phyloP scores from a whole-genome alignment of 2,797 vertebrate genomes.

The Streptopelia turtur region DNA sequence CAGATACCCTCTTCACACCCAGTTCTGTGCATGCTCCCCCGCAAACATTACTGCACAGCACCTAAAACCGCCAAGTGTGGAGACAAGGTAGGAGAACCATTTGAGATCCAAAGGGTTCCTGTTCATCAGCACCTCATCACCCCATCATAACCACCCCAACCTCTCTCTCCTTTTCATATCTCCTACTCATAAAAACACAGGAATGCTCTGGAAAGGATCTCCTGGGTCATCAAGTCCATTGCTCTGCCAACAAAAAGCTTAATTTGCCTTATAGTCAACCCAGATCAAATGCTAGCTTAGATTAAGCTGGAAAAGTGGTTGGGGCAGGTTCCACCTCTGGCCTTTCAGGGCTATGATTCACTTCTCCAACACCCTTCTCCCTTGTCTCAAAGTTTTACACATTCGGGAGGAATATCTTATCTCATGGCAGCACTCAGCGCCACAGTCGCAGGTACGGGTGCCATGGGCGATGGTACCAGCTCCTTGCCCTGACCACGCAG shows the following conservation, averaged over 20 bases:
- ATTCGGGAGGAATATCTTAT: not conserved
- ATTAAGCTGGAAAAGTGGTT: not conserved
- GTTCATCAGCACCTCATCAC: not conserved
- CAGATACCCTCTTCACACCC: not conserved
- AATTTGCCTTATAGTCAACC: not conserved
- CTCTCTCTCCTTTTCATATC: not conserved
- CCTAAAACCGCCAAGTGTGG: not conserved
- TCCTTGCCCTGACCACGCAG: rapidly evolving
- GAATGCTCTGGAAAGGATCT: not conserved
- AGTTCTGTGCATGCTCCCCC: not conserved
- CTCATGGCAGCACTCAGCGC: rapidly evolving
- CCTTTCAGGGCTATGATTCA: not conserved
- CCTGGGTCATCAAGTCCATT: conserved; percentile 36
- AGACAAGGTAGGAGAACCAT: not conserved
- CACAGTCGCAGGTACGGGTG: rapidly evolving
- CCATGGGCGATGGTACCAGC: rapidly evolving
- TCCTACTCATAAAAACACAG: not conserved
- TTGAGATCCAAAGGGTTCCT: not conserved
- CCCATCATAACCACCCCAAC: not conserved
- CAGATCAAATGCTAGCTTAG: conserved; percentile 26
- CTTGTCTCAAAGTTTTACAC: not conserved
- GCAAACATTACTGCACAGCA: not conserved
- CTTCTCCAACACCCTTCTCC: not conserved
- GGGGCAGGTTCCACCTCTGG: conserved; percentile 6
- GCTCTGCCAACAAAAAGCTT: not conserved